These are phyloP conservation scores for Pantala flavescens DNA, from an alignment of 1,140 invertebrate species.

Conservation along the genomic window DNA sequence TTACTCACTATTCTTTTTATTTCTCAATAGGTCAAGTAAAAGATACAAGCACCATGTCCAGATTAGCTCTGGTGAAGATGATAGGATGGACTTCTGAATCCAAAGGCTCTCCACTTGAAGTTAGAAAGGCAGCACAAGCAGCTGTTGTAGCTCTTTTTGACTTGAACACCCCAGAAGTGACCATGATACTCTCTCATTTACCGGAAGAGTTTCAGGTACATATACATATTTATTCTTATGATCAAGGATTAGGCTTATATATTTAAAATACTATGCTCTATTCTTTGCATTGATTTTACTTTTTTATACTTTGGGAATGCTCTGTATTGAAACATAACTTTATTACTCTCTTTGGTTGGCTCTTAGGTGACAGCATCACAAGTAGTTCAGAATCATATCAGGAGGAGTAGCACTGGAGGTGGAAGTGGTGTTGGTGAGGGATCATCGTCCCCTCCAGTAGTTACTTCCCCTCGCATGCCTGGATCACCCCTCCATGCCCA, in stretches of 20 bases:
- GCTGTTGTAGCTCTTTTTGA: constrained; percentile 81
- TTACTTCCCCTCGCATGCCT: constrained; percentile 20
- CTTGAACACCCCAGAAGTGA: constrained; percentile 77
- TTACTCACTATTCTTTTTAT: neutral
- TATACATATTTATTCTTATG: too few relatives aligned
- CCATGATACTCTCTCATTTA: constrained; percentile 67
- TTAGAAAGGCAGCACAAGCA: constrained; percentile 63
- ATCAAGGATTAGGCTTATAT: too few relatives aligned
- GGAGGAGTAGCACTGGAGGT: constrained; percentile 47
- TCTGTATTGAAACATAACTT: too few relatives aligned
- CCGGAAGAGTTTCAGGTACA: constrained; percentile 62
- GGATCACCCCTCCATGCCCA: constrained; percentile 24
- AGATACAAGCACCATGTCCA: constrained; percentile 18
- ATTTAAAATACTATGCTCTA: too few relatives aligned
- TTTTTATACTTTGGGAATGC: too few relatives aligned
- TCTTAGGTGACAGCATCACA: constrained; percentile 63
- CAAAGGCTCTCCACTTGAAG: constrained; percentile 48
- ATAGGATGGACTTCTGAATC: constrained; percentile 45
- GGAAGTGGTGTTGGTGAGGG: constrained; percentile 22
- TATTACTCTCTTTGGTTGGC: too few relatives aligned
- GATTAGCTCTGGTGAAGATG: constrained; percentile 39
- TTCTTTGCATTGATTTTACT: too few relatives aligned
- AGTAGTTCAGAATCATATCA: constrained; percentile 72
- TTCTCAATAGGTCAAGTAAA: neutral
- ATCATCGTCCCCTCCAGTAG: constrained; percentile 18